phyloP scores from a whole-genome alignment of 30 jellyfish, hydroid and myxozoan genomes.

The Haliclystus octoradiatus region DNA sequence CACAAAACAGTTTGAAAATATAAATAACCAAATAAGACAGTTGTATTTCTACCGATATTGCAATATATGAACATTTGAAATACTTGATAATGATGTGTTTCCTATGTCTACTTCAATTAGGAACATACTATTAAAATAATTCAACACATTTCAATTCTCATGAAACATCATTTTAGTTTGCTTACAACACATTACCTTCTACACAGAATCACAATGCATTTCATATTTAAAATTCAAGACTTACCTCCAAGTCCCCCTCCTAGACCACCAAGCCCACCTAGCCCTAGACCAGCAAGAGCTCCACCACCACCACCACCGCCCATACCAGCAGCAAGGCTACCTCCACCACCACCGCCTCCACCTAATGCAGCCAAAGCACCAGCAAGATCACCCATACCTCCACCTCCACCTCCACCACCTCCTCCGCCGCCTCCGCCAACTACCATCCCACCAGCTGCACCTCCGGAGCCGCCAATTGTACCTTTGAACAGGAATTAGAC shows the following conservation, averaged over 20 bases:
- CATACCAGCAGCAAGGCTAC: conserved; percentile 45
- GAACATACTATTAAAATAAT: too few species aligned
- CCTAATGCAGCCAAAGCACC: conserved; percentile 57
- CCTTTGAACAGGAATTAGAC: too few species aligned
- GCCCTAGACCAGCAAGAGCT: conserved; percentile 24
- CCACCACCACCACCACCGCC: conserved; percentile 90
- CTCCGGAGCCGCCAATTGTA: conserved; percentile 1
- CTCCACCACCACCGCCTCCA: conserved; percentile 63
- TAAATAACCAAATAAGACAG: too few species aligned
- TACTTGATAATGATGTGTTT: too few species aligned
- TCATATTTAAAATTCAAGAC: background rate
- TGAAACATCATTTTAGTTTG: too few species aligned
- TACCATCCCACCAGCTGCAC: conserved; percentile 34
- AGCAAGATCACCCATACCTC: conserved; percentile 57
- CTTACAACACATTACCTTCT: too few species aligned
- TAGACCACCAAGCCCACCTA: conserved; percentile 31
- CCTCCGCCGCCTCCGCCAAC: conserved; percentile 31
- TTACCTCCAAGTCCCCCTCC: conserved; percentile 27
- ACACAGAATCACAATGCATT: too few species aligned
- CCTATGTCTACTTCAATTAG: too few species aligned
- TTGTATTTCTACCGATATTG: background rate
- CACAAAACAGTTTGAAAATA: background rate
- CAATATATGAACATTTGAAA: background rate
- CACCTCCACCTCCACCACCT: conserved; percentile 56
- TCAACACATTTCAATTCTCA: too few species aligned